Evolutionary conservation across 2,797 vertebrate genomes (phyloP).

Genomic region (Hippoglossus hippoglossus): DNA sequence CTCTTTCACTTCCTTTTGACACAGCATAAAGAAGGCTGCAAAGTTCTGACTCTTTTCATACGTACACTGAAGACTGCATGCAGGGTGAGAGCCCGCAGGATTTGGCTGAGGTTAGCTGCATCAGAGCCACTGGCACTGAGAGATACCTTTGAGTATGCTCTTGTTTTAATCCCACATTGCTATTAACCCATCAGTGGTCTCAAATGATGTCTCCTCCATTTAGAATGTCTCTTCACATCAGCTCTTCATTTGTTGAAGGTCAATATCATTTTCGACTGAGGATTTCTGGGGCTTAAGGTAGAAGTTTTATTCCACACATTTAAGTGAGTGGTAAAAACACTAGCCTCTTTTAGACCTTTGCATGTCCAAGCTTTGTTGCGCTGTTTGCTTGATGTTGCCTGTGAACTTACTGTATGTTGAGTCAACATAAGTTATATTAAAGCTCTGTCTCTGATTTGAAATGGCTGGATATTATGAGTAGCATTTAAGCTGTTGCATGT

Average conservation of each 20-base stretch:
- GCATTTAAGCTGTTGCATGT: no score
- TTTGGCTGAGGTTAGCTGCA: conserved; percentile 1
- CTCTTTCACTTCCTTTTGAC: neutral
- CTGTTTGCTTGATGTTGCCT: neutral
- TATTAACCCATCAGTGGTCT: neutral
- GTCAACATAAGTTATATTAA: neutral
- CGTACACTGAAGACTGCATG: neutral
- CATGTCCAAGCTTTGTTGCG: neutral
- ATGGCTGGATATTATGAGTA: neutral
- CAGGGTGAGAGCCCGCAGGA: neutral
- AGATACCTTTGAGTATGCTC: neutral
- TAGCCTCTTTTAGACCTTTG: neutral
- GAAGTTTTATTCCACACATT: neutral
- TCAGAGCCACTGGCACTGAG: neutral
- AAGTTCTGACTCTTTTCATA: neutral
- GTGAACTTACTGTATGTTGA: neutral
- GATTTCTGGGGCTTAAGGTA: neutral
- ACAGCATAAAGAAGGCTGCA: conserved; percentile 1
- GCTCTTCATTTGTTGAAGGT: neutral
- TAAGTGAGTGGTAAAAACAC: neutral
- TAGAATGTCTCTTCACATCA: neutral
- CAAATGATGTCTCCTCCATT: neutral
- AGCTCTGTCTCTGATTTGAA: neutral
- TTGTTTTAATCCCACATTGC: neutral
- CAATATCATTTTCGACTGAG: neutral